Conservation (phyloP, 1,140 invertebrate species). For the Drosophila arizonae region DNA sequence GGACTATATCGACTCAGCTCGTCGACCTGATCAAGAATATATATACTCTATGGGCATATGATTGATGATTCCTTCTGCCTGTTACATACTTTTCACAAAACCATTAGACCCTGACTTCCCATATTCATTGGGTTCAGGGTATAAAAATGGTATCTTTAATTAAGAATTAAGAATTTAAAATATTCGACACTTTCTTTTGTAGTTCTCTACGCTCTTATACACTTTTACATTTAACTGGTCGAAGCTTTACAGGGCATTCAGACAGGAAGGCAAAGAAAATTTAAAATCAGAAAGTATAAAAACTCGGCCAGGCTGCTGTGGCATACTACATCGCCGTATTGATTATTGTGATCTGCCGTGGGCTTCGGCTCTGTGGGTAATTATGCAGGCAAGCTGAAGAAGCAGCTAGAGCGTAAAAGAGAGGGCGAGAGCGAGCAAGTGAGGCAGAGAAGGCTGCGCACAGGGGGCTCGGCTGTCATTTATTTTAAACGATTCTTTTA, state of each 20-base stretch:
- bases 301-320: conserved; percentile 49
- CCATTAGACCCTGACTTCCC: too few relatives aligned
- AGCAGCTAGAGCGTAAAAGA: neutral
- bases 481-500: conserved; percentile 82
- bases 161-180: too few relatives aligned
- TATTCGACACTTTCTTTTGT: too few relatives aligned
- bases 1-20: too few relatives aligned
- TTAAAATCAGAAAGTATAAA: conserved; percentile 31
- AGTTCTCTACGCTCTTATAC: too few relatives aligned
- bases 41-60: too few relatives aligned
- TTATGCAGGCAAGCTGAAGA: conserved; percentile 59
- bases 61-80: too few relatives aligned
- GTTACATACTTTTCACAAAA: too few relatives aligned
- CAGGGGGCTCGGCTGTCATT: conserved; percentile 67
- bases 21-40: too few relatives aligned
- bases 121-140: too few relatives aligned
- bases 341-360: conserved; percentile 81
- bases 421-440: neutral
- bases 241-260: conserved; percentile 25
- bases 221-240: too few relatives aligned
- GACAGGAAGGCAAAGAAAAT: conserved; percentile 7
- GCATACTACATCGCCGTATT: conserved; percentile 56
- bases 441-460: neutral
- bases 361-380: conserved; percentile 65
- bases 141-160: too few relatives aligned